Base-by-base conservation (phyloP, 1,140 invertebrate species). In the Cotesia typhae region DNA sequence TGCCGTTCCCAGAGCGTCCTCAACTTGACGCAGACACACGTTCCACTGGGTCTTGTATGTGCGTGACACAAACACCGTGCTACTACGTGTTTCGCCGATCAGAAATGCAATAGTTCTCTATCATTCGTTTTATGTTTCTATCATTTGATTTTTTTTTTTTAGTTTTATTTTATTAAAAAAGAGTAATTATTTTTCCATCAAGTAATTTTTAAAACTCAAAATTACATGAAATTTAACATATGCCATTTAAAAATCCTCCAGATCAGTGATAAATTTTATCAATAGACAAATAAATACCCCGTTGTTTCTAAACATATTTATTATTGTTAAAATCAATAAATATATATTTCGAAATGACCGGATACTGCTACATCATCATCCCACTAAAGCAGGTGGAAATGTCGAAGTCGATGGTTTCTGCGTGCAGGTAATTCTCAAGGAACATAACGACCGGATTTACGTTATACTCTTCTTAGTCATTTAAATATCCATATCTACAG, bases 1-100 rank as follows among this genome's bases (percentile, higher is more conserved):
- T 87, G 80, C 75, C 78, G 57, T 61, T 77, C 80, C 78, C 82
- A 78, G 83, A 83, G 80, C 81, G 80, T 83, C 78, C 80, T 80
- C 78, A 64, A 65, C 61, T 67, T 73, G 75, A 73, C 74, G 63
- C 68, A 51, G 53, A 73, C 74, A 55, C 64, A 66, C 53, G 57
- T 63, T 57, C 38, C 63, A 41, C 67, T 60, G 63, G 41, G 5
- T 72, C 9, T 64, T 57, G 41, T 47, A 47, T 47, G 71, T 67
- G 65, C 71, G 71, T 72, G 71, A 72, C 71, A 67, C 71, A 67
- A 51, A 72, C 71, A 72, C 71, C 71, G 41, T 71, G 53, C 36
- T 6, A 37, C 14, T 10, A 1, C 4, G 38, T 37, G 9, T 51
- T 47, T 14, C 63, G 14, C 41, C 38, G n/a, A 17, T 20, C 10